Base-by-base conservation (phyloP, 2,113 vertebrate species). In the Psilopsiagon aurifrons region DNA sequence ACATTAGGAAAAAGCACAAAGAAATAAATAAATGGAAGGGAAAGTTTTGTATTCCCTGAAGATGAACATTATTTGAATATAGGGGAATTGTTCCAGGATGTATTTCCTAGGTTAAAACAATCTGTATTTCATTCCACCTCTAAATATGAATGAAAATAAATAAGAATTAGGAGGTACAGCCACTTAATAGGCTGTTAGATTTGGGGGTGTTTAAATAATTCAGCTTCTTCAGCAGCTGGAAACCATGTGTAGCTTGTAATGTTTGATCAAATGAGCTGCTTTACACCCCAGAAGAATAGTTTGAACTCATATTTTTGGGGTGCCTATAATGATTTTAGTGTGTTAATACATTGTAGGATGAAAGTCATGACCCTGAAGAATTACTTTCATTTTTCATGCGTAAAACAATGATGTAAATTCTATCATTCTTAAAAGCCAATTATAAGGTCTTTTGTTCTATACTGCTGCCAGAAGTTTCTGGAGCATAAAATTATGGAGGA, bases 351-450 rank as follows among this genome's bases (percentile, higher is more conserved):
- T 44, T 18, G 15, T 33, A 15, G 13, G 17, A 79, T 67, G 39
- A 75, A 94, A 77, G 51, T 60, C 5, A 9, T 15, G 33, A 54
- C 54, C 71, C 80, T 88, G 75, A 95, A 93, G 52, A 88, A 71
- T 75, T 94, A 81, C 77, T 52, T 94, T 90, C 10, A 51, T 66
- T 96, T 87, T 82, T 88, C 39, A 49, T 24, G 8, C 67, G 25
- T 91, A 92, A 88, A 96, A 84, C 59, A 83, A 35, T 85, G 14
- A n/a, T 70, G 55, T 95, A 81, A 83, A 83, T 90, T 91, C 68
- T 92, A 33, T 88, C 54, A 60, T 95, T 96, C 84, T 89, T 83
- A 92, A 96, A 93, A 97, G 57, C 35, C 84, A 94, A 51, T 92
- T 95, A 77, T 51, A 91, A 95, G 35, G 75, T 96, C 84, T 74